phyloP scores from a whole-genome alignment of 2,888 invertebrate genomes.

The Dolichopus griseipennis region DNA sequence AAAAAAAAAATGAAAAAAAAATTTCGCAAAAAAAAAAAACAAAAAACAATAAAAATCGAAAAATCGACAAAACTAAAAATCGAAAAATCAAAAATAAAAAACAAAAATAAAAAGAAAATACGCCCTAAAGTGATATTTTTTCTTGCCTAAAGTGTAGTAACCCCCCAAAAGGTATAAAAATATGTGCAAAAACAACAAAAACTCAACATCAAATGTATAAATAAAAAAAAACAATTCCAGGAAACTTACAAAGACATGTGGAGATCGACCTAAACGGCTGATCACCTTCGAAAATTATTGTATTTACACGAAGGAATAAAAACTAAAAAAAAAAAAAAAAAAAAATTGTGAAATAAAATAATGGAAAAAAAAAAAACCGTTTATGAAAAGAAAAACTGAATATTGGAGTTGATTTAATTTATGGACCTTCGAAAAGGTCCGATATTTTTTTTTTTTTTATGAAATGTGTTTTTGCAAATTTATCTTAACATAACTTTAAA shows the following conservation, averaged over 20 bases:
- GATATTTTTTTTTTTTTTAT: no score
- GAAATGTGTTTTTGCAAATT: not conserved
- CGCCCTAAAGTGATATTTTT: slow-evolving; percentile 4
- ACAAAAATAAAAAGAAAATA: not conserved
- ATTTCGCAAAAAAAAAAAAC: no score
- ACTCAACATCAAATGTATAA: no score
- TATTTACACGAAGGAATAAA: no score
- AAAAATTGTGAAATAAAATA: not conserved
- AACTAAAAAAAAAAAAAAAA: not conserved
- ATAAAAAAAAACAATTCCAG: not conserved
- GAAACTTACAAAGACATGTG: slow-evolving; percentile 1
- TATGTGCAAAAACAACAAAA: not conserved
- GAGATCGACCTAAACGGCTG: slow-evolving; percentile 1
- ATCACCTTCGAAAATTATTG: not conserved
- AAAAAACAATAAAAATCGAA: no score
- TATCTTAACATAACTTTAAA: not conserved
- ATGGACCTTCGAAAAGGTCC: slow-evolving; percentile 1
- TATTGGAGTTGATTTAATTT: slow-evolving; percentile 1
- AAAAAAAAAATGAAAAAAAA: not conserved
- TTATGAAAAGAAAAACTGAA: not conserved
- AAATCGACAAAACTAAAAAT: no score
- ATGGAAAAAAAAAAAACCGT: not conserved
- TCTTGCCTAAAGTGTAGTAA: slow-evolving; percentile 6
- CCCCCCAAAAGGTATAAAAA: slow-evolving; percentile 1
- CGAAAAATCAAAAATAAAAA: not conserved